Conservation (phyloP, 1,140 invertebrate species). For the Halyomorpha halys region DNA sequence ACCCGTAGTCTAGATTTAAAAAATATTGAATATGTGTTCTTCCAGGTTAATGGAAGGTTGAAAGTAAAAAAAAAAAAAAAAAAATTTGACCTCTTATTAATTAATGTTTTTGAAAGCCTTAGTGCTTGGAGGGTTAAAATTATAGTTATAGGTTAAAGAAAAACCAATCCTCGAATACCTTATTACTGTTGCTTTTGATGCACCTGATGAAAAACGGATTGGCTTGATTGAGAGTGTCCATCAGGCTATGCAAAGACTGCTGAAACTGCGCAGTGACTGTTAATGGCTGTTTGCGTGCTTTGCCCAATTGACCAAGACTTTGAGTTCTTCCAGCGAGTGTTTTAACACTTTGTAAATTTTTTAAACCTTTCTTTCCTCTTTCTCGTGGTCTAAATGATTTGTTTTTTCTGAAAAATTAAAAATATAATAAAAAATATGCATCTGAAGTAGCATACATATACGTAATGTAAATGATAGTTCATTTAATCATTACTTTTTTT, state of each 20-base stretch:
- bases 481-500: no score
- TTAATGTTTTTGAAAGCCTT: no score
- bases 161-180: conserved; percentile 40
- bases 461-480: neutral
- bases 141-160: no score
- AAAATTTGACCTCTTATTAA: no score
- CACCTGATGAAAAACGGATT: conserved; percentile 96
- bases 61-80: no score
- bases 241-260: conserved; percentile 77
- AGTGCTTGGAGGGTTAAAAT: no score
- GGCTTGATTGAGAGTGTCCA: conserved; percentile 88
- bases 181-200: conserved; percentile 90
- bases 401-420: conserved; percentile 62
- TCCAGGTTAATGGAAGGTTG: no score
- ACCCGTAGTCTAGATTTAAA: no score
- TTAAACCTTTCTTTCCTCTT: conserved; percentile 65
- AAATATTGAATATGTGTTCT: no score
- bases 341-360: conserved; percentile 83
- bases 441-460: neutral
- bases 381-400: conserved; percentile 76
- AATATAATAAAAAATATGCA: conserved; percentile 7
- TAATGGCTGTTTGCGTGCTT: conserved; percentile 72
- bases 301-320: conserved; percentile 44
- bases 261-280: conserved; percentile 92
- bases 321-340: conserved; percentile 65